Evolutionary conservation across 2,797 vertebrate genomes (phyloP), one percentile per base, ranked within the genome.

Genomic region (Pterois miles): DNA sequence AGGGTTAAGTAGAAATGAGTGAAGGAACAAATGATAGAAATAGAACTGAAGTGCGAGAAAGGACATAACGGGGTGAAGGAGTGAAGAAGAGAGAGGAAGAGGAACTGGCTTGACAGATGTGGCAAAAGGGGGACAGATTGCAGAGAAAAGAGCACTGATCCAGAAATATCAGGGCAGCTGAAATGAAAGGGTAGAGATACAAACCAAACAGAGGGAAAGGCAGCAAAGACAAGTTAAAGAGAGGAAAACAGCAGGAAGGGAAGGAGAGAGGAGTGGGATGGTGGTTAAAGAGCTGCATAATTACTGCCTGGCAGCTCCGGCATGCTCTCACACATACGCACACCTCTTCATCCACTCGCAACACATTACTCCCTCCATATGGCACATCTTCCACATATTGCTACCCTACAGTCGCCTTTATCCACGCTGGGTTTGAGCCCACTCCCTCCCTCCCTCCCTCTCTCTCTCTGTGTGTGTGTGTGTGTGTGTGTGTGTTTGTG

Each of bases 221-320:
- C 78, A 84, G 71, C 56, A 63, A 81, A 77, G 83, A 89, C 83
- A 82, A 80, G 87, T 87, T 89, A 80, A 91, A 75, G 83, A 87
- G 71, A 78, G 76, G 84, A 81, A 87, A 87, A 81, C 85, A 89
- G 81, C 79, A 75, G 83, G 81, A 50, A 54, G 34, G 54, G 58
- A 79, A 33, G 82, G 67, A 86, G 63, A 70, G 62, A 65, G 62
- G 83, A 85, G 81, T 62, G 80, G 86, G 84, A 25, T 81, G 83
- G 77, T 82, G 73, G 84, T 90, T 90, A 84, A 90, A 89, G 82
- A 88, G 81, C 88, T 88, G 84, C 85, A 85, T 94, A 92, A 94
- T 93, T 91, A 91, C 76, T 85, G 88, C 85, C 88, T 92, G 82
- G 80, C 85, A 85, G 80, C 69, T 74, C 53, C 20, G 25, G 34